Percentiles rank a stretch among this genome's conserved stretches.
These are phyloP conservation scores for Chaetodon trifascialis DNA, from an alignment of 2,113 vertebrate species.

Conservation along the genomic window DNA sequence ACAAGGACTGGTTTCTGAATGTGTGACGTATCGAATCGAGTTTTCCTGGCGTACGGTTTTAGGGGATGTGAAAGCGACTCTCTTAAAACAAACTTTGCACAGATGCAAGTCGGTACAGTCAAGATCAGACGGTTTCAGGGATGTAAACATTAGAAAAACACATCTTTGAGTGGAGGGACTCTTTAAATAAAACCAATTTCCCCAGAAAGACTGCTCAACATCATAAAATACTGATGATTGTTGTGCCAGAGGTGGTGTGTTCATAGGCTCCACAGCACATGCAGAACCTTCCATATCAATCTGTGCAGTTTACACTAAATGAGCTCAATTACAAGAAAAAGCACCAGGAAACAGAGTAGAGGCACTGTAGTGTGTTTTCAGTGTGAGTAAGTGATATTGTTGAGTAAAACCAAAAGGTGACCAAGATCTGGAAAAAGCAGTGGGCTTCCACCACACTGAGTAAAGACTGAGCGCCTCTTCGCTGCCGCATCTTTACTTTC, in stretches of 20 bases:
- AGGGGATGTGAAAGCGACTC: too few relatives aligned
- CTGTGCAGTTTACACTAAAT: conserved; percentile 82
- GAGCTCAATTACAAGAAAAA: conserved; percentile 84
- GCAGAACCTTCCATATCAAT: conserved; percentile 35
- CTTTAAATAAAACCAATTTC: neutral
- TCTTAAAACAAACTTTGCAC: too few relatives aligned
- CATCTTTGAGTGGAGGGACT: too few relatives aligned
- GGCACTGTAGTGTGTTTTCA: conserved; percentile 32
- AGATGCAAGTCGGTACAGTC: too few relatives aligned
- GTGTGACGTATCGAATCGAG: too few relatives aligned
- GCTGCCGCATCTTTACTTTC: conserved; percentile 59
- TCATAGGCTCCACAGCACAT: neutral
- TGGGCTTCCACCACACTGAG: conserved; percentile 56
- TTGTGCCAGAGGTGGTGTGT: neutral
- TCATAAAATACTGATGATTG: neutral
- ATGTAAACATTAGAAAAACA: too few relatives aligned
- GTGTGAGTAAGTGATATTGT: conserved; percentile 75
- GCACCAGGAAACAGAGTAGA: conserved; percentile 63
- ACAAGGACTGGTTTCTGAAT: too few relatives aligned
- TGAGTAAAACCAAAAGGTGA: conserved; percentile 80
- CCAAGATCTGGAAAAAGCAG: conserved; percentile 76
- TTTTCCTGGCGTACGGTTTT: too few relatives aligned
- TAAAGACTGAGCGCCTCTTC: neutral
- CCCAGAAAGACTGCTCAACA: neutral
- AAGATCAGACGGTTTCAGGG: too few relatives aligned